Evolutionary conservation across 2,113 vertebrate genomes (phyloP).

Genomic region (Onychostoma macrolepis): DNA sequence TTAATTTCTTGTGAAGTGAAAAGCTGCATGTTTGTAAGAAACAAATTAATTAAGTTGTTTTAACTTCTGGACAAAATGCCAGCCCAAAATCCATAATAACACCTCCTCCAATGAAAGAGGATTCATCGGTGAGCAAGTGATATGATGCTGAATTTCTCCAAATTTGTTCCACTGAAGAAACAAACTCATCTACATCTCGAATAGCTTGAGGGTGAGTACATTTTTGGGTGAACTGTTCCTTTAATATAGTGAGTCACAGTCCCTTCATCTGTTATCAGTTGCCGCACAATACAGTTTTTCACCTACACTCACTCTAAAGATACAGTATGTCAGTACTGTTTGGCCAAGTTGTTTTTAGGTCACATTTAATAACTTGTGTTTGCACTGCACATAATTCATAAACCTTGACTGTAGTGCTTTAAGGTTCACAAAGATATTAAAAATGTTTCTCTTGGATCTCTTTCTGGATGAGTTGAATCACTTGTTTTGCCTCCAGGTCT

Average conservation of each 20-base stretch:
- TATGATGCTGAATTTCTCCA: background rate
- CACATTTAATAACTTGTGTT: slow-evolving; percentile 1
- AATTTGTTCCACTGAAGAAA: background rate
- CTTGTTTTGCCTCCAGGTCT: slow-evolving; percentile 1
- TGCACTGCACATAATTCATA: background rate
- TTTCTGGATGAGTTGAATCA: background rate
- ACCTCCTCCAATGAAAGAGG: no score
- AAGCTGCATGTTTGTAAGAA: background rate
- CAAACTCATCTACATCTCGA: background rate
- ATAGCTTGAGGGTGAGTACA: background rate
- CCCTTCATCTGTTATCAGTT: background rate
- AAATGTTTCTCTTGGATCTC: background rate
- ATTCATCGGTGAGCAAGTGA: background rate
- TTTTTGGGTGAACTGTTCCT: no score
- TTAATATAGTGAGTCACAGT: background rate
- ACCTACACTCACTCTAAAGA: background rate
- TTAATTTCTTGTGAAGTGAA: background rate
- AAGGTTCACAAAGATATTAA: background rate
- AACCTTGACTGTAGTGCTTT: background rate
- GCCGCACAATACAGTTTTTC: background rate
- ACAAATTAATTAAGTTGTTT: background rate
- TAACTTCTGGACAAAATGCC: background rate
- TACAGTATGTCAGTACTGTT: background rate
- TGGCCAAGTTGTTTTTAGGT: background rate
- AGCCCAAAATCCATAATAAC: no score